Conservation (phyloP, 2,888 invertebrate species). For the Drosophila rubida region DNA sequence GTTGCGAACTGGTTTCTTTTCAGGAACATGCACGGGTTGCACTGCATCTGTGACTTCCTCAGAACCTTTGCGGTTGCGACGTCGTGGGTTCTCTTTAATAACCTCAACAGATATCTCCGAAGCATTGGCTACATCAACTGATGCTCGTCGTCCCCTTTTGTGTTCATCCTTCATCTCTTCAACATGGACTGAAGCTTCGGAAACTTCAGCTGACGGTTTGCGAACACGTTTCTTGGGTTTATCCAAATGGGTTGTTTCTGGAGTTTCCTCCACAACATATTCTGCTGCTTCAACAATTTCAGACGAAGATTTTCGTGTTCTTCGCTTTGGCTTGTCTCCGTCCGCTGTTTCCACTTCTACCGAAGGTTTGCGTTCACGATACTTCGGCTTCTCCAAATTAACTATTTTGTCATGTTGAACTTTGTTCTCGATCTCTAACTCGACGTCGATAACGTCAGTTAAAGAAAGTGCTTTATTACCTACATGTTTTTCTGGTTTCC, state of each 20-base stretch:
- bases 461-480: background rate
- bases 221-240: slow-evolving; percentile 14
- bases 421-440: background rate
- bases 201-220: slow-evolving; percentile 2
- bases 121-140: slow-evolving; percentile 23
- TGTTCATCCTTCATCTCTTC: background rate
- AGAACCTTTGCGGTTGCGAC: slow-evolving; percentile 36
- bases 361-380: slow-evolving; percentile 18
- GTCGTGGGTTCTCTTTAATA: slow-evolving; percentile 21
- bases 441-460: background rate
- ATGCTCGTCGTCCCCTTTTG: background rate
- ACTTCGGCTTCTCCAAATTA: slow-evolving; percentile 10
- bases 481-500: slow-evolving; percentile 12
- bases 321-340: slow-evolving; percentile 5
- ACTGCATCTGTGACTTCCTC: slow-evolving; percentile 16
- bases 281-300: background rate
- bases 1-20: slow-evolving; percentile 25
- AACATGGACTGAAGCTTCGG: background rate
- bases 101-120: background rate
- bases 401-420: too few species aligned
- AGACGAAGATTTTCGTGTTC: slow-evolving; percentile 6
- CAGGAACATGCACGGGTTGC: background rate
- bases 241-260: background rate
- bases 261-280: background rate
- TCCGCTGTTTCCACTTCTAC: slow-evolving; percentile 1